Percentiles rank a stretch among this genome's conserved stretches.
phyloP scores from a whole-genome alignment of 2,113 vertebrate species.

The Oenanthe oenanthe region DNA sequence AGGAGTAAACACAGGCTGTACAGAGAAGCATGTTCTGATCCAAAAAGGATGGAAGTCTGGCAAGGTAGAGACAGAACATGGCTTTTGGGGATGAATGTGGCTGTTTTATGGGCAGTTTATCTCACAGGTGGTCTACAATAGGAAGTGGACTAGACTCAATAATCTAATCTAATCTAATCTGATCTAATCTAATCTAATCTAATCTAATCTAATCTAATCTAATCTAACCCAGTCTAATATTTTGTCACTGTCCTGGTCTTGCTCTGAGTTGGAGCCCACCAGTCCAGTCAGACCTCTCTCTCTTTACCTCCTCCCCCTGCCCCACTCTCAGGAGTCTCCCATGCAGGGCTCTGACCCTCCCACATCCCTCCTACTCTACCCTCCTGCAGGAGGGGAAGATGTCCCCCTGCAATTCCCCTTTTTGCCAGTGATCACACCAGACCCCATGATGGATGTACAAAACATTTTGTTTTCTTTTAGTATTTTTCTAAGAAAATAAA shows the following conservation, averaged over 20 bases:
- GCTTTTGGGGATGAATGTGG: background rate
- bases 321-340: background rate
- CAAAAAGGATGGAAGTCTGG: background rate
- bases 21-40: background rate
- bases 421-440: background rate
- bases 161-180: background rate
- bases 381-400: background rate
- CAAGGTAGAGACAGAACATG: fast-evolving
- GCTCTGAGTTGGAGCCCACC: background rate
- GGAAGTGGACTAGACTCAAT: background rate
- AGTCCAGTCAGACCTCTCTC: background rate
- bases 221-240: background rate
- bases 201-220: background rate
- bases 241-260: background rate
- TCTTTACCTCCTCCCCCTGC: background rate
- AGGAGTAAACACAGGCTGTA: background rate
- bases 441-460: background rate
- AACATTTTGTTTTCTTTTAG: background rate
- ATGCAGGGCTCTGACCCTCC: fast-evolving
- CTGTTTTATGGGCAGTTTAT: background rate
- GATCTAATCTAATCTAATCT: background rate
- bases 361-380: too few relatives aligned
- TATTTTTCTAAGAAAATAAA: background rate
- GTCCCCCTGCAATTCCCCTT: background rate
- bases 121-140: background rate